Percentiles rank a stretch among this genome's conserved stretches.
phyloP scores from a whole-genome alignment of 92 coral and sea anemone species.

The Epizoanthus rinbou region DNA sequence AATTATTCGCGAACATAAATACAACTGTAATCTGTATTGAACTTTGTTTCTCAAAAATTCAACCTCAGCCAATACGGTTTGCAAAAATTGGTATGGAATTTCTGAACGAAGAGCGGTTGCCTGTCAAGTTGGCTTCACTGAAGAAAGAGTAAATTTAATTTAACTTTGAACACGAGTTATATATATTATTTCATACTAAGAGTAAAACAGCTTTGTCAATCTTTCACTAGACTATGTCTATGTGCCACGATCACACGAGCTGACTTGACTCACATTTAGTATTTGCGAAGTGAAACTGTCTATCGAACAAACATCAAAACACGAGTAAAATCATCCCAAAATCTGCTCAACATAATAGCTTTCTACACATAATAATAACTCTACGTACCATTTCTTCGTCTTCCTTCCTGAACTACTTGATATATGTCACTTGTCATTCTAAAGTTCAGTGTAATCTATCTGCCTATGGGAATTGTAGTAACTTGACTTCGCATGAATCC shows the following conservation, averaged over 20 bases:
- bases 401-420: too few relatives aligned
- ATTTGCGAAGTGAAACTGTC: constrained; percentile 16
- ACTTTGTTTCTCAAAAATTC: constrained; percentile 13
- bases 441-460: constrained; percentile 24
- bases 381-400: too few relatives aligned
- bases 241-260: constrained; percentile 27
- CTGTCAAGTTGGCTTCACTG: constrained; percentile 17
- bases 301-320: too few relatives aligned
- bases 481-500: constrained; percentile 39
- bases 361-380: too few relatives aligned
- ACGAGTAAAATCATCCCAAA: too few relatives aligned
- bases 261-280: constrained; percentile 20
- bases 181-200: constrained; percentile 11
- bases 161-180: constrained; percentile 1
- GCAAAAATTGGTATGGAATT: constrained; percentile 17
- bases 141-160: constrained; percentile 14
- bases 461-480: constrained; percentile 28
- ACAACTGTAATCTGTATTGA: constrained; percentile 4
- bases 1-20: too few relatives aligned
- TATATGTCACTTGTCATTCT: constrained; percentile 27
- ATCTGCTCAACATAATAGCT: neutral
- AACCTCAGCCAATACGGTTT: neutral
- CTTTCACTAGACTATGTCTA: constrained; percentile 18
- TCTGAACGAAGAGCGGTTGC: constrained; percentile 17
- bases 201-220: constrained; percentile 24